phyloP scores from a whole-genome alignment of 2,797 vertebrate species.

The Siniperca obscura region DNA sequence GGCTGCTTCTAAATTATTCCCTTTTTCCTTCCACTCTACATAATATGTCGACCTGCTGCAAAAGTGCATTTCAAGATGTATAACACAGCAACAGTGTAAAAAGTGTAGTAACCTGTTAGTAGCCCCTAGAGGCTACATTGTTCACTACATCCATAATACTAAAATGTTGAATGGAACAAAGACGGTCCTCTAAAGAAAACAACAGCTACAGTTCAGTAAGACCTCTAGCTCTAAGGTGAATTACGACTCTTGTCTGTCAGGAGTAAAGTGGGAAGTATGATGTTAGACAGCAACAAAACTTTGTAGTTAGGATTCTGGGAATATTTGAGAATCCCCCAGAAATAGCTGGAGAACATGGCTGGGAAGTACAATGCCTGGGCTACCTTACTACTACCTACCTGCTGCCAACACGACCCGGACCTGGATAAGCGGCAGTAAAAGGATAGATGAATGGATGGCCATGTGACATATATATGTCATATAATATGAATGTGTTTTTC shows the following conservation, averaged over 20 bases:
- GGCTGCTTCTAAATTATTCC: background rate
- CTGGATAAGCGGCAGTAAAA: background rate
- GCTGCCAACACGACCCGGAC: background rate
- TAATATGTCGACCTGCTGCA: background rate
- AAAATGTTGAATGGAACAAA: background rate
- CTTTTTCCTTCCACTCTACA: background rate
- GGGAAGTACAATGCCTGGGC: no score
- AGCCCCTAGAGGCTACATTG: background rate
- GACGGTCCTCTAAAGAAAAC: background rate
- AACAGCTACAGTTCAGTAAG: background rate
- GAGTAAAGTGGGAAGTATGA: background rate
- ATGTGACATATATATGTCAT: background rate
- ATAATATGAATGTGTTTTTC: no score
- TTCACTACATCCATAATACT: no score
- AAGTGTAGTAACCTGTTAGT: background rate
- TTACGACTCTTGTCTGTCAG: no score
- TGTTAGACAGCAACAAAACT: background rate
- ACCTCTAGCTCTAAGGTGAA: background rate
- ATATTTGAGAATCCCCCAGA: background rate
- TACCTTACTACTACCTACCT: background rate
- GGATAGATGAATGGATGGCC: background rate
- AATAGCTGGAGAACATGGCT: background rate
- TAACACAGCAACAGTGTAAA: background rate
- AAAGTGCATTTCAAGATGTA: background rate
- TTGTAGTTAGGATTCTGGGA: background rate